Evolutionary conservation across 2,797 vertebrate species (phyloP).

Genomic region (Capromys pilorides): DNA sequence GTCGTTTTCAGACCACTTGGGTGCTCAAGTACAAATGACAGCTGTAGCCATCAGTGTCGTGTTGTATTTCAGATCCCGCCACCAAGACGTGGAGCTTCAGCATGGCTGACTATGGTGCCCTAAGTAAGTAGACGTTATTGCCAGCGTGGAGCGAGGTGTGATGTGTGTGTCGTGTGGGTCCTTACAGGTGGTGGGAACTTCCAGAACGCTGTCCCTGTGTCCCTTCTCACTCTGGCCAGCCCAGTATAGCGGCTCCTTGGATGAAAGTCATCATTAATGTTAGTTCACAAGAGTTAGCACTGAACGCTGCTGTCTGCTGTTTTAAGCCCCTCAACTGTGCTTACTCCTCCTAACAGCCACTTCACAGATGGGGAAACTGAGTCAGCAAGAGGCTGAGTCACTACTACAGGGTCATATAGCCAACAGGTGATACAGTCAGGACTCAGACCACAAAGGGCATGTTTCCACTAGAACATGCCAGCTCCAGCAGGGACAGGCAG

Average conservation of each 20-base stretch:
- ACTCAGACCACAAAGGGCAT: neutral
- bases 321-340: neutral
- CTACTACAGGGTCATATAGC: neutral
- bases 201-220: neutral
- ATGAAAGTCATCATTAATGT: neutral
- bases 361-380: constrained; percentile 23
- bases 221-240: neutral
- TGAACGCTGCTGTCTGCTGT: neutral
- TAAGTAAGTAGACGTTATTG: constrained; percentile 89
- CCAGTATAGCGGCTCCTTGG: neutral
- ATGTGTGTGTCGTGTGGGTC: no score
- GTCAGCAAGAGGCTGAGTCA: neutral
- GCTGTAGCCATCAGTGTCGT: constrained; percentile 40
- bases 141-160: neutral
- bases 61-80: constrained; percentile 89
- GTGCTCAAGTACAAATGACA: neutral
- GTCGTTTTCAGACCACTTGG: neutral
- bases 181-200: neutral
- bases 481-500: neutral
- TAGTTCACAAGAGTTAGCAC: neutral
- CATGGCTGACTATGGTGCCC: constrained; percentile 89
- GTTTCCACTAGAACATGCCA: neutral
- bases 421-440: neutral
- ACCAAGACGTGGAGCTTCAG: constrained; percentile 96
- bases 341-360: neutral